phyloP scores from a whole-genome alignment of 2,797 vertebrate genomes.

The Pipistrellus pipistrellus region DNA sequence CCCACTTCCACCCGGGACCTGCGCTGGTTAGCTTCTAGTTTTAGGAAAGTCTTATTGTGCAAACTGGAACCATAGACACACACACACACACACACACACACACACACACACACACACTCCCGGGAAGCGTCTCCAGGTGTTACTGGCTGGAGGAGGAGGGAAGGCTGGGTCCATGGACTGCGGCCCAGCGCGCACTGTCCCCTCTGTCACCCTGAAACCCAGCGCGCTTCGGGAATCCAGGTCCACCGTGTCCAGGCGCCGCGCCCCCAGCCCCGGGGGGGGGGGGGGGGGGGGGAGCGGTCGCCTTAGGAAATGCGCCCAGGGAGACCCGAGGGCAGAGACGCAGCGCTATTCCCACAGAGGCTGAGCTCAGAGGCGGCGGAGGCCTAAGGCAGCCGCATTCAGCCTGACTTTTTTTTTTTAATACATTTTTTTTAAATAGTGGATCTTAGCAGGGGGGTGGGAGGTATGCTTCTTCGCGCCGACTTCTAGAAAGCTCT shows the following conservation, averaged over 20 bases:
- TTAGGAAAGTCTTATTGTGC: background rate
- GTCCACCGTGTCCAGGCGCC: background rate
- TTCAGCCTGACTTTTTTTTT: constrained; percentile 53
- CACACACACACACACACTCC: no score
- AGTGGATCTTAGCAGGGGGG: constrained; percentile 53
- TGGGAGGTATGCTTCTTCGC: background rate
- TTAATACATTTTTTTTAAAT: background rate
- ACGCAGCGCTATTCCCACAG: background rate
- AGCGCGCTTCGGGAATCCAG: background rate
- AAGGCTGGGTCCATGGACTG: constrained; percentile 52
- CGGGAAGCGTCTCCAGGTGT: background rate
- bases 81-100: background rate
- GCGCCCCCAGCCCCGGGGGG: background rate
- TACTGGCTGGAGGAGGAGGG: background rate
- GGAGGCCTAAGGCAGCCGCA: background rate
- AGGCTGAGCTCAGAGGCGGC: background rate
- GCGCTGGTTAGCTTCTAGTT: background rate
- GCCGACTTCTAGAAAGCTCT: constrained; percentile 34
- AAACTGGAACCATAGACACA: background rate
- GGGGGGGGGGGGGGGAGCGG: background rate
- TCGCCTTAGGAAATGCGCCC: background rate
- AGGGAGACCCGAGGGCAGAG: background rate
- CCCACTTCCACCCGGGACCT: constrained; percentile 34
- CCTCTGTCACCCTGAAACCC: constrained; percentile 54
- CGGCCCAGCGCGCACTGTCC: constrained; percentile 71